Evolutionary conservation across 2,113 vertebrate species (phyloP), one percentile per base, ranked within the genome.

Genomic region (Oriolus oriolus): DNA sequence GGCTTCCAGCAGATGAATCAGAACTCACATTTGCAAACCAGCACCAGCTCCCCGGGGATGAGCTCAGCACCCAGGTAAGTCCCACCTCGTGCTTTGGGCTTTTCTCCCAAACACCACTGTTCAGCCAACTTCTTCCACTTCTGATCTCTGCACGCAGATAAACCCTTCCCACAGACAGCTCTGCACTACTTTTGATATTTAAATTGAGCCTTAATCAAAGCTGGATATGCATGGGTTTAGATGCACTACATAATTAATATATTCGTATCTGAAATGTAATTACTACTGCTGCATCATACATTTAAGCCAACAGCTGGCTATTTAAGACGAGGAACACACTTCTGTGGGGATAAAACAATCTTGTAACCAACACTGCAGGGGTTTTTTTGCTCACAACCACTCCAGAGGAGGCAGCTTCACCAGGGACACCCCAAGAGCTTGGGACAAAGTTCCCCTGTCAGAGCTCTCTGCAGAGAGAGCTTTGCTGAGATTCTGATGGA

Each of bases 21-120:
- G 4, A 30, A 1, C 45, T 21, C 3, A 4, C 2, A 0, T 37
- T 69, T 24, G 5, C 70, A n/a, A 17, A 11, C 2, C 74, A 24
- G 28, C 24, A 3, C 6, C 21, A 6, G 35, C n/a, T 6, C 12
- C 45, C n/a, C 18, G 7, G 53, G 56, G 24, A 15, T 11, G 13
- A 30, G 57, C 53, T 7, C 27, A 8, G 42, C 22, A 14, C 23
- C 28, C 11, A 5, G 11, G 2, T 0, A 2, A 39, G 16, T 10
- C 49, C 65, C 75, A 28, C 61, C 18, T 1, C 5, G 16, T 4
- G 64, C 56, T 44, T 7, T 6, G 22, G 35, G 61, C 56, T 33
- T 20, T n/a, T 7, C 82, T 76, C 49, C 37, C 68, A 6, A 11
- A 45, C 39, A 47, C 61, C 39, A 30, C 11, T 6, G 37, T 4